Evolutionary conservation across 2,113 vertebrate species (phyloP), one percentile per base, ranked within the genome.

Genomic region (Motacilla tschutschensis): DNA sequence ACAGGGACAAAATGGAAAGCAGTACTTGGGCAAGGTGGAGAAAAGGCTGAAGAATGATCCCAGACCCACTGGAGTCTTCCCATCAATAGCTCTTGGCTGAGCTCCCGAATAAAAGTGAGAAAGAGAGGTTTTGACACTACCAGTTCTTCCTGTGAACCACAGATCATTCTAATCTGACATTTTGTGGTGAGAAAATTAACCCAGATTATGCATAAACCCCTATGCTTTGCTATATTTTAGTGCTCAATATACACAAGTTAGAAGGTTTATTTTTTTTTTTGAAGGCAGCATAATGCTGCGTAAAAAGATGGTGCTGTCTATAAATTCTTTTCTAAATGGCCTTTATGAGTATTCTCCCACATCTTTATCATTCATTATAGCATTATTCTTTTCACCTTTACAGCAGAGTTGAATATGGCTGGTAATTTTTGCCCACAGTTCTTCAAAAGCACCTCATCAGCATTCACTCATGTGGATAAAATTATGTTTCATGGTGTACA

Each of bases 381-480:
- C n/a, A 70, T 64, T 88, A 66, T 87, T 83, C 50, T 90, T 86
- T 85, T 74, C 80, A 87, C 54, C 69, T 77, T 89, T 89, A 65
- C 38, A 60, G 29, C 36, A 84, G 89, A 87, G 8, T 64, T 77
- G 82, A 92, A 88, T 60, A 75, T 10, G 58, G 51, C 20, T n/a
- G 47, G 58, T 58, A 90, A 94, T 92, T 94, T 90, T 78, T 72
- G 46, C 22, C 65, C 79, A 63, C 5, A 33, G 28, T 86, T 85
- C 79, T 85, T 90, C 67, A 89, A 78, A 91, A 79, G 29, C 35
- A 86, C n/a, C 44, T 94, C 72, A 90, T 86, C 71, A 78, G 14
- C 67, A 74, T 73, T 94, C 64, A 79, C 33, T 92, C 86, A 87
- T 81, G 76, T 90, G 89, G 36, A 87, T 86, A 54, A 89, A 94